These are phyloP conservation scores for Ailuropoda melanoleuca DNA, from an alignment of 2,113 vertebrate species.

Conservation along the genomic window DNA sequence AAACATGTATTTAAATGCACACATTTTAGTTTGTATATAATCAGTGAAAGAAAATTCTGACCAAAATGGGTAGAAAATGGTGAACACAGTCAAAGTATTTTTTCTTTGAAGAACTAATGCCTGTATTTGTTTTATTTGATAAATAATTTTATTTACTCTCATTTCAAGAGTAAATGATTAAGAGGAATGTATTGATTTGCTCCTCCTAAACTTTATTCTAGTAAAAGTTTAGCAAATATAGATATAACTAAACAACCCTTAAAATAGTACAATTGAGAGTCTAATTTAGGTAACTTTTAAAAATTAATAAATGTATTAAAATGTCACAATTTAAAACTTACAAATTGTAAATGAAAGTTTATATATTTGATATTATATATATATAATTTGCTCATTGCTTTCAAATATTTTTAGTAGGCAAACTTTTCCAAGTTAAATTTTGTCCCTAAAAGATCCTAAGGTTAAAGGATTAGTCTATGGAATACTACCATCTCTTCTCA, in stretches of 20 bases:
- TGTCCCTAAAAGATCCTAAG: not conserved
- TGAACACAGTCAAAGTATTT: not conserved
- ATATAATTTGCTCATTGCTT: not conserved
- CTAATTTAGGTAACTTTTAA: not conserved
- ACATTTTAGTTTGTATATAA: not conserved
- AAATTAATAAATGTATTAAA: slow-evolving; percentile 28
- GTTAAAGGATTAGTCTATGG: not conserved
- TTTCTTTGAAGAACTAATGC: not conserved
- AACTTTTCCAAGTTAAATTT: not conserved
- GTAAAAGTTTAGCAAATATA: slow-evolving; percentile 57
- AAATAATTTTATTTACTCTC: slow-evolving; percentile 33
- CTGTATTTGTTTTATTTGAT: slow-evolving; percentile 26
- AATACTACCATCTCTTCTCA: not conserved
- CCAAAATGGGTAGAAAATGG: not conserved
- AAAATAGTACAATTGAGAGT: not conserved
- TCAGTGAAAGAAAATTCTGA: not conserved
- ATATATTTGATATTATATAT: not conserved
- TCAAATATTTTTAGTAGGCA: not conserved
- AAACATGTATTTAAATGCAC: not conserved
- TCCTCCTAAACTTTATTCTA: not conserved
- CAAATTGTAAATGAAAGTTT: not conserved
- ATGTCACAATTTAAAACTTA: not conserved
- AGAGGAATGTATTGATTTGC: slow-evolving; percentile 50
- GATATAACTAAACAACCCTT: not conserved
- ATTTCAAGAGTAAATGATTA: slow-evolving; percentile 61